Conservation (phyloP, 2,797 vertebrate genomes). For the Perodicticus potto region DNA sequence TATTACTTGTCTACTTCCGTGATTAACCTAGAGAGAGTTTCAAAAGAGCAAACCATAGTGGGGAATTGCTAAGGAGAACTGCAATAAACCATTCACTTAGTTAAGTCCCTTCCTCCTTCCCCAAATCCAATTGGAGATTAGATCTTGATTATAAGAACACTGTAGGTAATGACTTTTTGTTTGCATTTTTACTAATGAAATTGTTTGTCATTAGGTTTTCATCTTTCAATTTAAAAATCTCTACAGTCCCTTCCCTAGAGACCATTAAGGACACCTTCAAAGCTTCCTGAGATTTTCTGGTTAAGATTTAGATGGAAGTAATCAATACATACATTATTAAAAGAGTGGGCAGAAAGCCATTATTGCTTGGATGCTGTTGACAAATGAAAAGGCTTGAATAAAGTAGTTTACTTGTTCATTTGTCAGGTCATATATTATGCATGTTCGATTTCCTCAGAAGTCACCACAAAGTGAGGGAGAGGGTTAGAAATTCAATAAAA, state of each 20-base stretch:
- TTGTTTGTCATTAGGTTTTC: slow-evolving; percentile 80
- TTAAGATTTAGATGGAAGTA: slow-evolving; percentile 83
- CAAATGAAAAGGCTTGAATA: slow-evolving; percentile 89
- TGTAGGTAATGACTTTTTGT: slow-evolving; percentile 73
- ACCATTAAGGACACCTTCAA: slow-evolving; percentile 80
- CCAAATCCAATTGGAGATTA: slow-evolving; percentile 64
- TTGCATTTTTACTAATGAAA: slow-evolving; percentile 78
- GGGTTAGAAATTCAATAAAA: slow-evolving; percentile 87
- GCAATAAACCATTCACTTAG: slow-evolving; percentile 58
- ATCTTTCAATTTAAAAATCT: slow-evolving; percentile 81
- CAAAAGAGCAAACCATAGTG: slow-evolving; percentile 62
- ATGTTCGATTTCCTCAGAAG: slow-evolving; percentile 87
- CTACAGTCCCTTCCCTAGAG: slow-evolving; percentile 75
- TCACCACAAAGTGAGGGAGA: slow-evolving; percentile 83
- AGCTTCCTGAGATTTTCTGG: slow-evolving; percentile 73
- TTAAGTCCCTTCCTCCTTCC: slow-evolving; percentile 61
- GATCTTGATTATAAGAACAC: slow-evolving; percentile 70
- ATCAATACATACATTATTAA: slow-evolving; percentile 89
- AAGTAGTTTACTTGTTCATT: slow-evolving; percentile 88
- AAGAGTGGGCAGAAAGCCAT: slow-evolving; percentile 85
- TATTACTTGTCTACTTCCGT: slow-evolving; percentile 78
- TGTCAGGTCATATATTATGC: slow-evolving; percentile 88
- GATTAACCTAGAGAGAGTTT: slow-evolving; percentile 68
- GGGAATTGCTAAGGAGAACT: slow-evolving; percentile 65
- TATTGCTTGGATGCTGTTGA: slow-evolving; percentile 84